phyloP scores from a whole-genome alignment of 1,140 invertebrate genomes.

The Nilaparvata lugens region DNA sequence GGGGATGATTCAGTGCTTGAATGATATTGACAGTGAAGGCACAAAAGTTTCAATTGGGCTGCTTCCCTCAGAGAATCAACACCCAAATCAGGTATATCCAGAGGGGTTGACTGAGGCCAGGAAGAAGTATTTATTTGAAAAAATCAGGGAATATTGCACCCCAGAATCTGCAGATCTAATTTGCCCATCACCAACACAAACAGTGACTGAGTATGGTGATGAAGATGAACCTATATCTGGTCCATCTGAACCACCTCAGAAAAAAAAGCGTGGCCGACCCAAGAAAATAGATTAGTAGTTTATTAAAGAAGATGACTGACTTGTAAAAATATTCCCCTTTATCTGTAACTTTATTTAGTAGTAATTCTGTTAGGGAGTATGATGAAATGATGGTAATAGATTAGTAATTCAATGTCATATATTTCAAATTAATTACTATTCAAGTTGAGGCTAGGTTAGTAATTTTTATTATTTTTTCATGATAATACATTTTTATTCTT shows the following conservation, averaged over 20 bases:
- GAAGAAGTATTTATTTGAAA: constrained; percentile 12
- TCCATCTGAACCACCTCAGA: background rate
- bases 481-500: too few relatives aligned
- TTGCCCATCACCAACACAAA: background rate
- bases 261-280: background rate
- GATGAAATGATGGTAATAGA: too few relatives aligned
- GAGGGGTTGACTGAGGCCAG: background rate
- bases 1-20: background rate
- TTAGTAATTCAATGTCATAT: too few relatives aligned
- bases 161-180: background rate
- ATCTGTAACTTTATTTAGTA: too few relatives aligned
- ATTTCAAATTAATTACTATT: too few relatives aligned
- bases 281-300: background rate
- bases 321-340: too few relatives aligned
- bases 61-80: background rate
- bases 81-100: background rate
- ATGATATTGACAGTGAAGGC: background rate
- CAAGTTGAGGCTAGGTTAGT: too few relatives aligned
- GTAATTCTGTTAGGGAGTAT: too few relatives aligned
- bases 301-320: too few relatives aligned
- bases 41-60: background rate
- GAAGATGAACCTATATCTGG: background rate
- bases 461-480: too few relatives aligned
- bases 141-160: constrained; percentile 8
- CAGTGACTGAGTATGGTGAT: background rate